Evolutionary conservation across 1,140 invertebrate species (phyloP), one percentile per base, ranked within the genome.

Genomic region (Anastatus disparis): DNA sequence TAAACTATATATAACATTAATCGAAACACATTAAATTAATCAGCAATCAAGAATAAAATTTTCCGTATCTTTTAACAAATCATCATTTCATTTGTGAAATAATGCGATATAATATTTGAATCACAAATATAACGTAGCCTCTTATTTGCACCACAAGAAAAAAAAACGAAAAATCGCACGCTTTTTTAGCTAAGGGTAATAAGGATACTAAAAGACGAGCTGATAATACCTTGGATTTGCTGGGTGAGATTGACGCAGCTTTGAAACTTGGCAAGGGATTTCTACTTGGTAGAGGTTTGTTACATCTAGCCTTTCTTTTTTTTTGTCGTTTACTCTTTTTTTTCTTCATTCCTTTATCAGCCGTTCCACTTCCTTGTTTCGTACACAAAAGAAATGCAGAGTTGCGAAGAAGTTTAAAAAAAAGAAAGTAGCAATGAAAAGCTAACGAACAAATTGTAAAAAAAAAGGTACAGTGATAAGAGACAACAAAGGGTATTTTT

Each of bases 201-300:
- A 77, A 75, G 56, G 65, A 71, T 62, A 59, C 75, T 67, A 77
- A 74, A 71, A 71, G 71, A 68, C 76, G 68, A 79, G 69, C 72
- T 73, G 79, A 75, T 78, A 78, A 77, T 55, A 83, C 75, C 68
- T 50, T 35, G 64, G 88, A 89, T 85, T 84, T 91, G 76, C 87
- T 91, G 82, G 87, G 88, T 82, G 90, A 91, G 86, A 91, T 91
- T 78, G 89, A 91, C 83, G 84, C 80, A 72, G 86, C 86, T 75
- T 85, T 91, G 77, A 85, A 82, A 75, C 78, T 90, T 75, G 87
- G 88, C 76, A 88, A 86, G 80, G 90, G 90, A 78, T 91, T 91
- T 87, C 86, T 91, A 74, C 84, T 88, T 76, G 75, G 76, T 27
- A 79, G 80, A 88, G 88, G 88, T 89, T 79, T 78, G 83, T 85